Evolutionary conservation across 2,888 invertebrate species (phyloP), one percentile per base, ranked within the genome.

Genomic region (Clivina fossor): DNA sequence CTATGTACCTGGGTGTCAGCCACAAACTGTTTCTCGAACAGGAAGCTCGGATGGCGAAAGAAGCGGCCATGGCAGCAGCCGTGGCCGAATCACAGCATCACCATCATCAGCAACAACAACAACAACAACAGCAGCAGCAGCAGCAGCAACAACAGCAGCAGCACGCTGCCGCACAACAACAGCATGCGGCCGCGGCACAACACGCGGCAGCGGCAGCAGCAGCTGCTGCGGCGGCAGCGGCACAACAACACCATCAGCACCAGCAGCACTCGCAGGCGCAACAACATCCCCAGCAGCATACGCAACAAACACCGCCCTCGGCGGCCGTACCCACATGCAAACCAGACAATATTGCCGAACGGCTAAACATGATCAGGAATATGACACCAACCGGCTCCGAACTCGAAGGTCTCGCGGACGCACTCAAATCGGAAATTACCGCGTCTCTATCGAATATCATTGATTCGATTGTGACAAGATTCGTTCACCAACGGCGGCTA

Each of bases 361-460:
- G 90, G 64, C 77, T 90, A 64, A 88, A 85, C 65, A 84, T 90
- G 69, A 80, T 90, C 69, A 80, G 90, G 63, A 85, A 80, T 65
- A 85, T 81, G 63, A 80, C 84, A 19, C 83, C 86, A 4, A 83
- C 86, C 1, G 88, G 87, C 9, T 82, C 88, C 2, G 94, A 94
- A 68, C 78, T 94, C 4, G 91, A 93, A 70, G 88, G 89, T 49
- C 78, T 97, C 46, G 92, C 93, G n/a, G 92, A 93, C 68, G 85
- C 89, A 51, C 80, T 97, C 3, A 96, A 96, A 76, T 85, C 84
- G 47, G 95, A 96, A 77, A 88, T 96, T 62, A 86, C 89, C 18
- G 83, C 89, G 28, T 90, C 90, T 1, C 75, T 96, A 37, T 85
- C 88, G 13, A 88, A 85, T 63, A 78, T 93, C 37, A 89, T 96